Evolutionary conservation across 2,113 vertebrate genomes (phyloP).

Genomic region (Upupa epops): DNA sequence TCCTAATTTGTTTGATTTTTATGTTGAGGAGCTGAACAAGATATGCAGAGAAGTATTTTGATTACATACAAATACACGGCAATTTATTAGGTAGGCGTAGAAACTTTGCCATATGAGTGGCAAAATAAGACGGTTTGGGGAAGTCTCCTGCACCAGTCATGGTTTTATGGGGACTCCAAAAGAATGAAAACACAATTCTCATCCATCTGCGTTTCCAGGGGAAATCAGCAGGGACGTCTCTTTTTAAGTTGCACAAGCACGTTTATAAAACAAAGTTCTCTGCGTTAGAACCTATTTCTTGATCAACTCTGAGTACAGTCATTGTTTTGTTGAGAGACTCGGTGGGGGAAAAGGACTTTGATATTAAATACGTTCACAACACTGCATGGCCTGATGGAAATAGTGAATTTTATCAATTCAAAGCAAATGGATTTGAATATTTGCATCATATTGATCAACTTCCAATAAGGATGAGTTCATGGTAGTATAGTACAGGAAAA

Average conservation of each 20-base stretch:
- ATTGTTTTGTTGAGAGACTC: neutral
- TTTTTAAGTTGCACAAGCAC: neutral
- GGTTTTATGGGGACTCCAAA: neutral
- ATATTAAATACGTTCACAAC: neutral
- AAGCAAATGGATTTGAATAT: neutral
- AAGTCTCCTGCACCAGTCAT: neutral
- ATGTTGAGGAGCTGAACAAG: neutral
- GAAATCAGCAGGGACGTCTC: neutral
- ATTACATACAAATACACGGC: neutral
- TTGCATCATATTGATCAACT: slow-evolving; percentile 7
- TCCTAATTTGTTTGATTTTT: slow-evolving; percentile 2
- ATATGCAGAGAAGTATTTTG: neutral
- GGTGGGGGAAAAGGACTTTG: neutral
- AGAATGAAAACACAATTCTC: neutral
- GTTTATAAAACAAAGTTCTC: slow-evolving; percentile 4
- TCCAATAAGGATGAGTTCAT: neutral
- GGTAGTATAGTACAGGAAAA: slow-evolving; percentile 22
- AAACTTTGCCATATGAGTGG: neutral
- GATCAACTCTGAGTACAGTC: neutral
- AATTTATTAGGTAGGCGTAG: neutral
- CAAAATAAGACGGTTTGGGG: neutral
- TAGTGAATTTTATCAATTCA: neutral
- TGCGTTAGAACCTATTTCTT: neutral
- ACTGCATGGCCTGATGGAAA: neutral
- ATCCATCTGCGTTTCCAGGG: neutral